Evolutionary conservation across 2,888 invertebrate genomes (phyloP).

Genomic region (Calliopum simillimum): DNA sequence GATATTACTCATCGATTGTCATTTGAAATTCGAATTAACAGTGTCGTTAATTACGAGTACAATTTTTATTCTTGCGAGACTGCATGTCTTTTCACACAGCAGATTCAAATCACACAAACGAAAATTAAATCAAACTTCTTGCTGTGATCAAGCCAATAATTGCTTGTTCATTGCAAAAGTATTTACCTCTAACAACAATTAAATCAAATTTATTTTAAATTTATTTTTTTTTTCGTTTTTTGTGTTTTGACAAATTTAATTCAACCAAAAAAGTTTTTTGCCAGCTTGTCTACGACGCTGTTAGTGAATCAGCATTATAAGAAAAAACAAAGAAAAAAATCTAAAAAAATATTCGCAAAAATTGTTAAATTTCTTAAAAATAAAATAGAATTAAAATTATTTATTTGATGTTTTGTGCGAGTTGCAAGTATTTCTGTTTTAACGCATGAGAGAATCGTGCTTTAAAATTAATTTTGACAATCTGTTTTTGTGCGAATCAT

Average conservation of each 20-base stretch:
- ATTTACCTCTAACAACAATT: too few species aligned
- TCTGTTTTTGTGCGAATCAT: neutral
- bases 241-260: too few species aligned
- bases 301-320: neutral
- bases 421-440: neutral
- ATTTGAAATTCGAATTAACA: neutral
- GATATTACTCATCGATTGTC: conserved; percentile 25
- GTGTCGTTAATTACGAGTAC: conserved; percentile 27
- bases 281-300: conserved; percentile 10
- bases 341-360: neutral
- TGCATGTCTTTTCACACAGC: conserved; percentile 40
- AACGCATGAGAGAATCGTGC: conserved; percentile 1
- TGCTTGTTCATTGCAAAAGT: neutral
- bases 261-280: neutral
- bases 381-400: neutral
- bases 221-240: too few species aligned
- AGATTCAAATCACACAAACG: neutral
- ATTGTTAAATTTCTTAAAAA: neutral
- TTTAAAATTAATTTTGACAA: neutral
- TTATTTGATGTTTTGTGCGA: neutral
- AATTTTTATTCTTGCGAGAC: conserved; percentile 39
- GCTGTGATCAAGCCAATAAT: neutral
- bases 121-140: too few species aligned
- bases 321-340: too few species aligned
- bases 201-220: too few species aligned